A percentile compares a stretch with the other conserved stretches of the same genome.
Conservation (phyloP, 2,113 vertebrate species). For the Archilochus colubris region DNA sequence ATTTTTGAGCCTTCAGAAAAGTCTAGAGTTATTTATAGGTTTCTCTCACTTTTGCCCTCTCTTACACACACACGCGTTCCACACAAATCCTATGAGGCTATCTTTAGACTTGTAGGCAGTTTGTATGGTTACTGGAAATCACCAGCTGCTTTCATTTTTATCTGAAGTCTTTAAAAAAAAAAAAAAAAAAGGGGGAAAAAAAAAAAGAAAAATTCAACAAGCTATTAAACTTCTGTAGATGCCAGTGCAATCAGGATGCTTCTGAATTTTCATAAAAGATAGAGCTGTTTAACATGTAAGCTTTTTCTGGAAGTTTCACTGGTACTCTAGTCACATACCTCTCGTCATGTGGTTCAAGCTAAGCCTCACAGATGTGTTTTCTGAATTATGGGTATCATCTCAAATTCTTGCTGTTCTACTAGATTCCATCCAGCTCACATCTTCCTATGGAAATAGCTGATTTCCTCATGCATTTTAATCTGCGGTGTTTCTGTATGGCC, state of each 20-base stretch:
- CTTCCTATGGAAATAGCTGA: background rate
- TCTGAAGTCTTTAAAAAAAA: background rate
- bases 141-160: background rate
- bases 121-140: background rate
- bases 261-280: background rate
- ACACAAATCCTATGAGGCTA: background rate
- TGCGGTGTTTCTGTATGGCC: background rate
- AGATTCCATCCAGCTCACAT: background rate
- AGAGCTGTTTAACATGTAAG: background rate
- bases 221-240: background rate
- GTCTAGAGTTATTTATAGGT: background rate
- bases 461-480: background rate
- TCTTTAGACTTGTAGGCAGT: background rate
- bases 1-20: background rate
- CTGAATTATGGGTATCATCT: background rate
- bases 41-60: background rate
- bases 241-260: background rate
- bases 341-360: background rate
- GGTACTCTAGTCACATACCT: background rate
- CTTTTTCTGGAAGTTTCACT: background rate
- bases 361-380: background rate
- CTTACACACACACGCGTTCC: background rate
- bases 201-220: background rate
- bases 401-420: background rate
- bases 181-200: too few species aligned